A percentile compares a stretch with the other conserved stretches of the same genome.
Conservation (phyloP, 2,113 vertebrate species). For the Seriola dumerili region DNA sequence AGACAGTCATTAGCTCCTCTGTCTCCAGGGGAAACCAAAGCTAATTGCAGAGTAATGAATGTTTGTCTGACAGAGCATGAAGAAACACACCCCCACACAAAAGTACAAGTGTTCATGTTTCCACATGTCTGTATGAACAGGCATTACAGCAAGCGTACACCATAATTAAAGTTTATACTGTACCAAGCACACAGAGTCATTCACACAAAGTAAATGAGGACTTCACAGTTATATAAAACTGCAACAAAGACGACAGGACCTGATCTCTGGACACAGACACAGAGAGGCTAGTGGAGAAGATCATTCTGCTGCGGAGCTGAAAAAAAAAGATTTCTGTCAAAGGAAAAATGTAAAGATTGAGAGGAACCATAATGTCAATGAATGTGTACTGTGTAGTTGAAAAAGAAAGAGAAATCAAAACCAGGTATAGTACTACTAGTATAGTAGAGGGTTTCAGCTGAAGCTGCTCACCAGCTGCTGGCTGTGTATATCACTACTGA, state of each 20-base stretch:
- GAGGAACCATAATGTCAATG: not conserved
- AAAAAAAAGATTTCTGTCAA: no score
- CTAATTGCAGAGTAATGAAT: conserved; percentile 40
- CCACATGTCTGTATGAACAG: not conserved
- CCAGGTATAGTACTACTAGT: no score
- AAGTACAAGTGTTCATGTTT: not conserved
- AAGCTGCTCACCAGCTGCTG: no score
- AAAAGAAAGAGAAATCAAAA: no score
- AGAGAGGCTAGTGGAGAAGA: not conserved
- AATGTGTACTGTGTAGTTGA: no score
- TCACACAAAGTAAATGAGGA: not conserved
- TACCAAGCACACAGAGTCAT: not conserved
- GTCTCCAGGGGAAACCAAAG: conserved; percentile 35
- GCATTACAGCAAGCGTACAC: not conserved
- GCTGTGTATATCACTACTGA: no score
- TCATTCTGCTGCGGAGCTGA: no score
- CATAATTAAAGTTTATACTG: not conserved
- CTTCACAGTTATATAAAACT: not conserved
- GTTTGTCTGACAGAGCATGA: conserved; percentile 27
- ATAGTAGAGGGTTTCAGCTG: no score
- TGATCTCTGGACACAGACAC: not conserved
- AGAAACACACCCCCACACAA: not conserved
- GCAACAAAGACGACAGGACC: not conserved
- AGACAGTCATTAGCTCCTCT: conserved; percentile 21
- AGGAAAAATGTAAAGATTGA: no score